A percentile compares a stretch with the other conserved stretches of the same genome.
Conservation (phyloP, 2,113 vertebrate species). For the Albula goreensis region DNA sequence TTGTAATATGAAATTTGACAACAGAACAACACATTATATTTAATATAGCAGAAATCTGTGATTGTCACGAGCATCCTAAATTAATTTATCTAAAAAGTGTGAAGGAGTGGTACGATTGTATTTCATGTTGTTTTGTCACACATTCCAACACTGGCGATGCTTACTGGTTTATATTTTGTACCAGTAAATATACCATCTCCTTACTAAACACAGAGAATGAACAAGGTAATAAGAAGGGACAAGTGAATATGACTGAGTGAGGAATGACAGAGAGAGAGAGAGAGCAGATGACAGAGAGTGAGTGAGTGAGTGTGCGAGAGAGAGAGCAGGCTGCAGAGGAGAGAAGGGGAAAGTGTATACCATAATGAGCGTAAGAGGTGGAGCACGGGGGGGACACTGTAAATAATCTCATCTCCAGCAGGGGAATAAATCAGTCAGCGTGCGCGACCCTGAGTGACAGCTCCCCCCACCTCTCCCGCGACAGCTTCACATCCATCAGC, state of each 20-base stretch:
- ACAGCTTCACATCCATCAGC: slow-evolving; percentile 9
- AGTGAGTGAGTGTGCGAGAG: not conserved
- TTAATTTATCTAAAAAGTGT: no score
- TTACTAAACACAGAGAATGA: no score
- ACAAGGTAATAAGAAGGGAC: no score
- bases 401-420: not conserved
- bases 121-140: no score
- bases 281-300: not conserved
- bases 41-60: no score
- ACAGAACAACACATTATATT: not conserved
- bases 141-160: no score
- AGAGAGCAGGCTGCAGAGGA: not conserved
- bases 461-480: not conserved
- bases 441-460: not conserved
- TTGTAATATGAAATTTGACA: not conserved
- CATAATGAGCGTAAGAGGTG: not conserved
- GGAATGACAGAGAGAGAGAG: not conserved
- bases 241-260: not conserved
- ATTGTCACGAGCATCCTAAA: no score
- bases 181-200: no score
- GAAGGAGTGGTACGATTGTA: no score
- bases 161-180: no score
- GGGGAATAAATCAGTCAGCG: not conserved
- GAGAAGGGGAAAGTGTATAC: not conserved
- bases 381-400: not conserved